Evolutionary conservation across 2,113 vertebrate genomes (phyloP).

Genomic region (Meleagris gallopavo): DNA sequence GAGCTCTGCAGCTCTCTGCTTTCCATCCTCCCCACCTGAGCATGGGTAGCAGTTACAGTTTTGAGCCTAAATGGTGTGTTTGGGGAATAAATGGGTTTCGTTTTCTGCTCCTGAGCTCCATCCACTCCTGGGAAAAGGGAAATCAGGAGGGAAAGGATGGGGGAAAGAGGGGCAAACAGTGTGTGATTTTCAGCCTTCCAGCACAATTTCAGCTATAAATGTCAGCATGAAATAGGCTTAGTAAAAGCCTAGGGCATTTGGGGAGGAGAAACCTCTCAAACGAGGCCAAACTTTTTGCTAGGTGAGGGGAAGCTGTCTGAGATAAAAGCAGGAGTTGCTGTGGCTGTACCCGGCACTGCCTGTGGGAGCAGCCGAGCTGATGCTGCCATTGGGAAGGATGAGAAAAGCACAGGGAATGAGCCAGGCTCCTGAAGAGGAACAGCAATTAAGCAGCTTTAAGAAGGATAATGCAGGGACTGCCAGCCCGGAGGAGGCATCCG

Average conservation of each 20-base stretch:
- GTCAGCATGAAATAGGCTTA: background rate
- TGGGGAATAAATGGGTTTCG: background rate
- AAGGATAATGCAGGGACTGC: conserved; percentile 33
- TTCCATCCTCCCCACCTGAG: background rate
- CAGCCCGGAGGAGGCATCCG: conserved; percentile 2
- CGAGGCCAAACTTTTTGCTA: background rate
- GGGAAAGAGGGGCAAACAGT: background rate
- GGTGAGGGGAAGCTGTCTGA: background rate
- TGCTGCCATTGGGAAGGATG: background rate
- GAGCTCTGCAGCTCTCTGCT: background rate
- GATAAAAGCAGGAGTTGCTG: conserved; percentile 10
- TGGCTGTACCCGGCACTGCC: background rate
- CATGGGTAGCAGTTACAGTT: background rate
- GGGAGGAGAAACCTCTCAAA: background rate
- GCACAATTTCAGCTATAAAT: conserved; percentile 6
- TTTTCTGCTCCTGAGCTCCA: background rate
- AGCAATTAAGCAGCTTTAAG: conserved; percentile 31
- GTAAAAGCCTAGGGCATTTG: background rate
- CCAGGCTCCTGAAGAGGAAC: background rate
- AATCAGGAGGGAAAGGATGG: background rate
- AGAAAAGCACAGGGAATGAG: conserved; percentile 29
- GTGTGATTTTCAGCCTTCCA: background rate
- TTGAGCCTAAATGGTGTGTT: background rate
- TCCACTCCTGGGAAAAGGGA: background rate
- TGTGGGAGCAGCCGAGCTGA: background rate